A percentile compares a stretch with the other conserved stretches of the same genome.
Conservation (phyloP, 2,797 vertebrate species). For the Brachyalestes nurse region DNA sequence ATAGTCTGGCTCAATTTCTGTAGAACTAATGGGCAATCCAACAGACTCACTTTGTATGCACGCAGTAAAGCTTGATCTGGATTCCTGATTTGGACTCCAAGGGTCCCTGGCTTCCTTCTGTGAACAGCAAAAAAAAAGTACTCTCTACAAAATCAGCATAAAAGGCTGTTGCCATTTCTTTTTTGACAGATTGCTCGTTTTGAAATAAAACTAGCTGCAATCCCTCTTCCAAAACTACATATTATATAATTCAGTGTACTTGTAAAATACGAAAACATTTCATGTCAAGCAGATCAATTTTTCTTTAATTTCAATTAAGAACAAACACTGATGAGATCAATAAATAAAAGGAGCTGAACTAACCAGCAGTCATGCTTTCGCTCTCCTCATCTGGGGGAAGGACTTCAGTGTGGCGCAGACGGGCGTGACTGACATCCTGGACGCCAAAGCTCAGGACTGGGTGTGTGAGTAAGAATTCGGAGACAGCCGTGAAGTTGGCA, state of each 20-base stretch:
- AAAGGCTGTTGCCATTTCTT: neutral
- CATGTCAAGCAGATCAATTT: neutral
- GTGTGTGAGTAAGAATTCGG: conserved; percentile 95
- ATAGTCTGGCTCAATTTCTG: conserved; percentile 1
- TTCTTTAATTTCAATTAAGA: neutral
- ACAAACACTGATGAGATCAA: neutral
- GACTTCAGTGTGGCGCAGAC: conserved; percentile 90
- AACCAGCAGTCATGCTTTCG: conserved; percentile 88
- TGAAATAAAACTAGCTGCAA: neutral
- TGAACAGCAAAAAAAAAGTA: conserved; percentile 21
- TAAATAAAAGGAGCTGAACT: conserved; percentile 28
- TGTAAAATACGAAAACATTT: neutral
- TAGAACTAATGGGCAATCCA: neutral
- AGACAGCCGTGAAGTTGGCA: conserved; percentile 94
- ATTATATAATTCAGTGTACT: neutral
- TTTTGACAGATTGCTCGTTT: neutral
- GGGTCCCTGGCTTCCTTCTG: conserved; percentile 88
- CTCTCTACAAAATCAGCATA: neutral
- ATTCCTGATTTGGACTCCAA: conserved; percentile 90
- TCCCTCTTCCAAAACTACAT: neutral
- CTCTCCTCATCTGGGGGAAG: conserved; percentile 93
- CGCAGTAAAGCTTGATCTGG: conserved; percentile 97
- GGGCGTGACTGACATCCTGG: conserved; percentile 87
- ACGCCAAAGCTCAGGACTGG: conserved; percentile 97
- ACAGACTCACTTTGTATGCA: conserved; percentile 94